Conservation (phyloP, 1,140 invertebrate species). For the Megalonaias nervosa region DNA sequence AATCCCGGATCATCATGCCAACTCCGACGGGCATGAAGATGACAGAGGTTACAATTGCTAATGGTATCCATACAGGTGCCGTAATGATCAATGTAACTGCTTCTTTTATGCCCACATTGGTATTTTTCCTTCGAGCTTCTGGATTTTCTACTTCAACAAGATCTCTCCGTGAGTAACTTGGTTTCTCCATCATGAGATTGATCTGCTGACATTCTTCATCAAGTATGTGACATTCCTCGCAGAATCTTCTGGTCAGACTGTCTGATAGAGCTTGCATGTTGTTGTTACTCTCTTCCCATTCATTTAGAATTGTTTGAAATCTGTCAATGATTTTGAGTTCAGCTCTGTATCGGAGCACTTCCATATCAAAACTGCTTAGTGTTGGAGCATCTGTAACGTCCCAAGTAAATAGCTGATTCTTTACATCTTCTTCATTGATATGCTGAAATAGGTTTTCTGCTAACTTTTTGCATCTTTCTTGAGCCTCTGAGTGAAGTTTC, state of each 20-base stretch:
- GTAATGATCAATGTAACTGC: slow-evolving; percentile 39
- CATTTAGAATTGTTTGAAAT: slow-evolving; percentile 24
- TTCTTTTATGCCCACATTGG: slow-evolving; percentile 42
- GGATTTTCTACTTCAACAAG: neutral
- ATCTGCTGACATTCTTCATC: slow-evolving; percentile 32
- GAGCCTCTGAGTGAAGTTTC: slow-evolving; percentile 3
- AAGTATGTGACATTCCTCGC: slow-evolving; percentile 33
- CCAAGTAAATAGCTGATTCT: slow-evolving; percentile 23
- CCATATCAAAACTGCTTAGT: slow-evolving; percentile 30
- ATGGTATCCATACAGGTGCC: slow-evolving; percentile 43
- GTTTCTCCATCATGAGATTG: slow-evolving; percentile 24
- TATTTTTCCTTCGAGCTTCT: neutral
- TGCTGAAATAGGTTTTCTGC: slow-evolving; percentile 6
- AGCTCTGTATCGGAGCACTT: slow-evolving; percentile 36
- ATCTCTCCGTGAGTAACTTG: slow-evolving; percentile 4
- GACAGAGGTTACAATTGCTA: slow-evolving; percentile 35
- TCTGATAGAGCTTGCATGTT: slow-evolving; percentile 6
- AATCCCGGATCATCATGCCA: slow-evolving; percentile 38
- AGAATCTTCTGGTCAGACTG: slow-evolving; percentile 30
- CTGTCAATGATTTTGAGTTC: slow-evolving; percentile 25
- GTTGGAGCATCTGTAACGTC: slow-evolving; percentile 21
- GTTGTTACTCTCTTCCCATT: slow-evolving; percentile 33
- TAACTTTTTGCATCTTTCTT: slow-evolving; percentile 19
- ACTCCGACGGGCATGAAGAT: slow-evolving; percentile 40
- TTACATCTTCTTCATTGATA: slow-evolving; percentile 13